Percentiles rank a stretch among this genome's conserved stretches.
Evolutionary conservation across 2,113 vertebrate species (phyloP).

Genomic region (Archocentrus centrarchus): DNA sequence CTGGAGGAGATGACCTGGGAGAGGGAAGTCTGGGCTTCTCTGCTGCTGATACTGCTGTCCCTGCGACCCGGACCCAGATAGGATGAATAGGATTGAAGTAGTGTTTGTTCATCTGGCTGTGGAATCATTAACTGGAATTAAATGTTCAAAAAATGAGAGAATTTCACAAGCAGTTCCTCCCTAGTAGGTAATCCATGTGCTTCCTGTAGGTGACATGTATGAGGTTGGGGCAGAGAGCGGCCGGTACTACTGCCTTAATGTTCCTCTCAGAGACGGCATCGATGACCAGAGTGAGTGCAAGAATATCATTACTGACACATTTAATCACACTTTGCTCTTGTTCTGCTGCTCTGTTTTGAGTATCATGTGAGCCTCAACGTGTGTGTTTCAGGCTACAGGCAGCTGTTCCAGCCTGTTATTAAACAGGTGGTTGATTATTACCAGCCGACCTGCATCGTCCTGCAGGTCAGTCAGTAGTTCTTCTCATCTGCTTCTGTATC

Average conservation of each 20-base stretch:
- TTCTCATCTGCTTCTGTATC: no score
- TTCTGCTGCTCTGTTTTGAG: neutral
- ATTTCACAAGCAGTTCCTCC: neutral
- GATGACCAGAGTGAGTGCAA: slow-evolving; percentile 94
- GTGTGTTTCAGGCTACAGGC: slow-evolving; percentile 89
- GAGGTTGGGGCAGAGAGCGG: slow-evolving; percentile 98
- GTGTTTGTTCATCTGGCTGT: neutral
- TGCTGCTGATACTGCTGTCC: no score
- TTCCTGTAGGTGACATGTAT: slow-evolving; percentile 93
- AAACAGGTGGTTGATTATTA: slow-evolving; percentile 99
- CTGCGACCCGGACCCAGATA: no score
- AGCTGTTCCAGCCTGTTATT: slow-evolving; percentile 97
- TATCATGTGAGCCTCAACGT: neutral
- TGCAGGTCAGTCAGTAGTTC: slow-evolving; percentile 86
- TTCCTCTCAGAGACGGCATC: slow-evolving; percentile 95
- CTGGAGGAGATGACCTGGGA: no score
- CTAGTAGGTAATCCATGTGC: neutral
- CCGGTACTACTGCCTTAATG: slow-evolving; percentile 97
- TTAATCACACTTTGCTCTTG: neutral
- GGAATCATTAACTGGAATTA: neutral
- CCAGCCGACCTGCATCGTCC: slow-evolving; percentile 97
- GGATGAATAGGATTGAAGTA: no score
- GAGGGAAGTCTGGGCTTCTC: no score
- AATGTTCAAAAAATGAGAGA: neutral
- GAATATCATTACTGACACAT: neutral